phyloP scores from a whole-genome alignment of 2,888 invertebrate genomes.

The Orthosia gothica region DNA sequence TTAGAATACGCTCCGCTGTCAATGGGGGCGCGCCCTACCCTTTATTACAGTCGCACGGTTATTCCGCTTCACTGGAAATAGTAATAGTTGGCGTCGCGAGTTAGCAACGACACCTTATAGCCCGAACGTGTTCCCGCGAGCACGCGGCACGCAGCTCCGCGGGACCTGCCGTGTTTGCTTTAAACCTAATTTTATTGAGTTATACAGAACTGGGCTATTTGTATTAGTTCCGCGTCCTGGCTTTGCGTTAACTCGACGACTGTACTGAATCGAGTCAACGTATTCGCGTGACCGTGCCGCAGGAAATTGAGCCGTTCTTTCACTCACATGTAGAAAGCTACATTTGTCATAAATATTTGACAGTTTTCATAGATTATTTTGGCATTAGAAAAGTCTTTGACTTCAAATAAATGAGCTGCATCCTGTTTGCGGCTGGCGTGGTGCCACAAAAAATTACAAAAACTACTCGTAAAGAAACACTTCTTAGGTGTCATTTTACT shows the following conservation, averaged over 20 bases:
- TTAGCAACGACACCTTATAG: conserved; percentile 76
- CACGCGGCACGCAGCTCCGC: conserved; percentile 41
- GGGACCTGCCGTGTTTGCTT: conserved; percentile 67
- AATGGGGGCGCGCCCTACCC: conserved; percentile 66
- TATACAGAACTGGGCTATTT: conserved; percentile 73
- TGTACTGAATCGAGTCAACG: conserved; percentile 56
- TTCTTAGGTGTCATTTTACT: conserved; percentile 68
- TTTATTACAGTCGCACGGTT: conserved; percentile 77
- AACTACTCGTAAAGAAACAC: conserved; percentile 62
- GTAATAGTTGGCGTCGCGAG: conserved; percentile 74
- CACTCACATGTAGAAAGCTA: conserved; percentile 56
- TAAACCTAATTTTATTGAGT: conserved; percentile 73
- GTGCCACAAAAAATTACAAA: conserved; percentile 63
- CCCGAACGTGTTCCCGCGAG: conserved; percentile 74
- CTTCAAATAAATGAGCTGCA: conserved; percentile 67
- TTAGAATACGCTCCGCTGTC: conserved; percentile 58
- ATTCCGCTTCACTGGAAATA: conserved; percentile 85
- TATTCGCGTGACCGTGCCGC: conserved; percentile 59
- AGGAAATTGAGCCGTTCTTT: conserved; percentile 60
- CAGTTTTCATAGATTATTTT: conserved; percentile 66
- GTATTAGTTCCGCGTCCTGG: conserved; percentile 72
- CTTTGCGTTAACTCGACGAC: conserved; percentile 59
- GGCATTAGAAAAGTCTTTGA: conserved; percentile 66
- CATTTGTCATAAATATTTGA: conserved; percentile 62
- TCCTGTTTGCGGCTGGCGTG: conserved; percentile 65